Base-by-base conservation (phyloP, 1,140 invertebrate genomes). In the Eufriesea mexicana region DNA sequence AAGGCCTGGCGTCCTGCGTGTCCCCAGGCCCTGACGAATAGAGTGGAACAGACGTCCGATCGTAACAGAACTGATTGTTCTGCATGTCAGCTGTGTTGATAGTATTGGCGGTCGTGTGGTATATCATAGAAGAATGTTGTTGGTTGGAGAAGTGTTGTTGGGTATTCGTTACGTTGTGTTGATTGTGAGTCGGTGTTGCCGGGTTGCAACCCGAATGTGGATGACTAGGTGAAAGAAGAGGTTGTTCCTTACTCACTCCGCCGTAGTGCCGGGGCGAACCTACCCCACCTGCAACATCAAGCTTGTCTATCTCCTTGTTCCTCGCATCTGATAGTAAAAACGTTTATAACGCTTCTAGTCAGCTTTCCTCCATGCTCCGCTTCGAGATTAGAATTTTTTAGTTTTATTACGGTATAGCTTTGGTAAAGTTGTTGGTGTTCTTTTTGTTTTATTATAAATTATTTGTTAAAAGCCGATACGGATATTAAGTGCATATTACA, bases 11-110 rank as follows among this genome's bases (percentile, higher is more conserved):
- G 92, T 94, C 94, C 92, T 94, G 94, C 86, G 92, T 91, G 90
- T 95, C 95, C 89, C 92, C 95, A 92, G 92, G 94, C 91, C 91
- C 94, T 91, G 94, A 93, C 91, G 93, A 92, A 93, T 95, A 95
- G 89, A 95, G 93, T 93, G 94, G 92, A 93, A 95, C 94, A 51
- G 92, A 92, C 92, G 94, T 94, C 92, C 95, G 94, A 94, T 96
- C 95, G 91, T 95, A 95, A 95, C 95, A 95, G 94, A 95, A 95
- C 94, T 95, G 95, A 93, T 94, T 94, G 91, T 92, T 93, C 91
- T 94, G 94, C 92, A 93, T 92, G 81, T 93, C 92, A 85, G 90
- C 91, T 86, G 91, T 91, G 89, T 91, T 93, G 90, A 93, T 91
- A 81, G 91, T 93, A 84, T 91, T 93, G 75, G 92, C 90, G 74